phyloP scores from a whole-genome alignment of 2,113 vertebrate species.

The Phyllostomus discolor region DNA sequence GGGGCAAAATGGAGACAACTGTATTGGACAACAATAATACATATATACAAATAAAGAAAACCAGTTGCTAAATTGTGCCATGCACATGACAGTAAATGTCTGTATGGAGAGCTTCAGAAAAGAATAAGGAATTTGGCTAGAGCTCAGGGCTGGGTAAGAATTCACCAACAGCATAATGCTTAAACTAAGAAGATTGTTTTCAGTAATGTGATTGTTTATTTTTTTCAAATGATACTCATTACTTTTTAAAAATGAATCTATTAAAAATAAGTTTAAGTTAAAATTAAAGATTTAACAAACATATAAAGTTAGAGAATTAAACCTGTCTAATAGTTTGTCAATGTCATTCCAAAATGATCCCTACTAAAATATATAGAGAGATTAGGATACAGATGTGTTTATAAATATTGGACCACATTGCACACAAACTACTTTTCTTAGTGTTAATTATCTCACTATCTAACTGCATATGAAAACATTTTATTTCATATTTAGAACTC shows the following conservation, averaged over 20 bases:
- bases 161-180: not conserved
- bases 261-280: not conserved
- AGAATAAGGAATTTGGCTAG: rapidly evolving
- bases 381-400: not conserved
- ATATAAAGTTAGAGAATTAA: not conserved
- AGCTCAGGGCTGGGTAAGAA: not conserved
- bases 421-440: not conserved
- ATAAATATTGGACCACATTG: not conserved
- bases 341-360: not conserved
- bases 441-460: not conserved
- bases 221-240: not conserved
- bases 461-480: not conserved
- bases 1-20: too few relatives aligned
- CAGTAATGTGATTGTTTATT: not conserved
- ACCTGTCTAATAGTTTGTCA: not conserved
- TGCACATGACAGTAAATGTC: not conserved
- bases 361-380: not conserved
- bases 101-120: not conserved
- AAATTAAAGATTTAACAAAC: not conserved
- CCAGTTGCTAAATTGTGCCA: not conserved
- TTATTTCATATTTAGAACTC: not conserved
- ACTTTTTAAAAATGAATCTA: not conserved
- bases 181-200: not conserved
- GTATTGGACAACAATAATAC: too few relatives aligned
- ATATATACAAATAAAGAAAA: not conserved